phyloP scores from a whole-genome alignment of 2,113 vertebrate genomes.

The Mormyrus iriodes region DNA sequence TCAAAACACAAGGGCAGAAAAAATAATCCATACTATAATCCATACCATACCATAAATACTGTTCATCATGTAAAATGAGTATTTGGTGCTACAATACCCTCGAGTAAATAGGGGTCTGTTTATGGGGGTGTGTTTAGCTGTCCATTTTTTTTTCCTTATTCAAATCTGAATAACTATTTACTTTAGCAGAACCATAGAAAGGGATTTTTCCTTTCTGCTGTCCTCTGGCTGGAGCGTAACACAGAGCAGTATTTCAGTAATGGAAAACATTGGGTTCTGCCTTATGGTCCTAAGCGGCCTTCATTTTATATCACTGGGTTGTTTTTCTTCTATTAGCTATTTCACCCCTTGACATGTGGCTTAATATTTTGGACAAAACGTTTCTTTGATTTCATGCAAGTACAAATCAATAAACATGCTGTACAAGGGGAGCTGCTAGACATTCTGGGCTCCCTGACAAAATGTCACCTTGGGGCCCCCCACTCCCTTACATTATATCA shows the following conservation, averaged over 20 bases:
- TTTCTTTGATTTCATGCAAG: neutral
- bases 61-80: neutral
- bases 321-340: conserved; percentile 8
- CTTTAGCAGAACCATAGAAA: neutral
- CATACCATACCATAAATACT: no score
- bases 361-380: neutral
- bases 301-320: neutral
- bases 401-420: neutral
- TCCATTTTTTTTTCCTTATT: neutral
- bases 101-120: no score
- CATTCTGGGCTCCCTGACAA: neutral
- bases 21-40: no score
- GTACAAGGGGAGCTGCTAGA: neutral
- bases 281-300: neutral
- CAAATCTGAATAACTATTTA: neutral
- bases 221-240: neutral
- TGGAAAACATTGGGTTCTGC: neutral
- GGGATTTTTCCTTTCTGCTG: neutral
- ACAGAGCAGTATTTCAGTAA: conserved; percentile 18
- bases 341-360: neutral
- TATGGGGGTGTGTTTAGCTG: no score
- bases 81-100: neutral
- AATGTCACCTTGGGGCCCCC: neutral
- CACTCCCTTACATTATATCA: neutral
- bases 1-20: neutral